Evolutionary conservation across 2,888 invertebrate genomes (phyloP).

Genomic region (Drosophila basisetae): DNA sequence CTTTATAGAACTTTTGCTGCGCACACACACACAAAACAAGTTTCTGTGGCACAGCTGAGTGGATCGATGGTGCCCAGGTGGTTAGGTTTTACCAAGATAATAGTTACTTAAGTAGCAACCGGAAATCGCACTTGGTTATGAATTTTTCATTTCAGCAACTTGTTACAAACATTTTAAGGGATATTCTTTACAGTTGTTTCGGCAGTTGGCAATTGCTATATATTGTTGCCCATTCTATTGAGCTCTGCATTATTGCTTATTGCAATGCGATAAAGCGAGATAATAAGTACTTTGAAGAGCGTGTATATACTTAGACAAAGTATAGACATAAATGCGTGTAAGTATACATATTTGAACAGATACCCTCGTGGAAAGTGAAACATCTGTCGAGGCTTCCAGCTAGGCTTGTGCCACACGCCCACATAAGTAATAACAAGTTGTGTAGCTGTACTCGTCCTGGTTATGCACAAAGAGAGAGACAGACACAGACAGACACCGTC

Average conservation of each 20-base stretch:
- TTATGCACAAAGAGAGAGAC: conserved; percentile 6
- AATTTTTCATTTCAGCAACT: conserved; percentile 7
- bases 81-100: neutral
- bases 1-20: neutral
- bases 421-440: conserved; percentile 28
- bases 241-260: neutral
- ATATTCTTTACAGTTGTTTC: neutral
- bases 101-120: conserved; percentile 1
- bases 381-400: conserved; percentile 1
- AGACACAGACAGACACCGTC: neutral
- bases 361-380: conserved; percentile 4
- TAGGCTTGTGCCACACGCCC: conserved; percentile 2
- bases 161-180: neutral
- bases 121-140: conserved; percentile 17
- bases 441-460: neutral
- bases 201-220: neutral
- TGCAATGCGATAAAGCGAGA: conserved; percentile 4
- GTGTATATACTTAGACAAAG: conserved; percentile 3
- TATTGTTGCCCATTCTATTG: neutral
- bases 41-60: neutral
- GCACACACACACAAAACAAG: neutral
- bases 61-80: neutral
- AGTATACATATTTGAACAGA: neutral
- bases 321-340: neutral
- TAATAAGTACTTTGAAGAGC: conserved; percentile 12